Conservation (phyloP, 1,140 invertebrate genomes). For the Orius laevigatus region DNA sequence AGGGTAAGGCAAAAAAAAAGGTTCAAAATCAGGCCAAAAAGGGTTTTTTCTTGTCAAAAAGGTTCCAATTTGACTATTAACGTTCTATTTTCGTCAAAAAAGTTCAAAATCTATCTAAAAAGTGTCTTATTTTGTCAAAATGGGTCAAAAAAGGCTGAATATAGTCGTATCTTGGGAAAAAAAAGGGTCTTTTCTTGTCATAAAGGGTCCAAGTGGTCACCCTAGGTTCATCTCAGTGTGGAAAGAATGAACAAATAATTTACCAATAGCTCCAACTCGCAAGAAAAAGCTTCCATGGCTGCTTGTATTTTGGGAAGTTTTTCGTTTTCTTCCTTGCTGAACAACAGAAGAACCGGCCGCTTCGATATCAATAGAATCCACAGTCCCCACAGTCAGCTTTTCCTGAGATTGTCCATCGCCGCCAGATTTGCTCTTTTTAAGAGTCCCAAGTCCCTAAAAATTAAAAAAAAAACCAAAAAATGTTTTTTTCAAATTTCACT, state of each 20-base stretch:
- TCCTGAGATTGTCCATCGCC: slow-evolving; percentile 24
- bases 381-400: slow-evolving; percentile 19
- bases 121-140: too few relatives aligned
- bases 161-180: too few relatives aligned
- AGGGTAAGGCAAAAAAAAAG: not conserved
- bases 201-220: not conserved
- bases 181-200: too few relatives aligned
- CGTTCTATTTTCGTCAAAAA: too few relatives aligned
- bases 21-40: too few relatives aligned
- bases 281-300: slow-evolving; percentile 94
- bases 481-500: not conserved
- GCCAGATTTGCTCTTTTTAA: slow-evolving; percentile 19
- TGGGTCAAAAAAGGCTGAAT: too few relatives aligned
- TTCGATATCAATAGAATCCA: slow-evolving; percentile 47
- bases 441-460: slow-evolving; percentile 13
- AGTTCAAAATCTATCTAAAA: too few relatives aligned
- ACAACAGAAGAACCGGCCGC: slow-evolving; percentile 39
- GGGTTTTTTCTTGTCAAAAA: too few relatives aligned
- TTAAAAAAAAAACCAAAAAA: too few relatives aligned
- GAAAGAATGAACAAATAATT: slow-evolving; percentile 20
- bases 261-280: slow-evolving; percentile 87
- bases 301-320: slow-evolving; percentile 82
- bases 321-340: slow-evolving; percentile 54
- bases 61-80: too few relatives aligned
- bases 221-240: not conserved